These are phyloP conservation scores for Nasonia oneida DNA, from an alignment of 2,888 invertebrate species.

Conservation along the genomic window DNA sequence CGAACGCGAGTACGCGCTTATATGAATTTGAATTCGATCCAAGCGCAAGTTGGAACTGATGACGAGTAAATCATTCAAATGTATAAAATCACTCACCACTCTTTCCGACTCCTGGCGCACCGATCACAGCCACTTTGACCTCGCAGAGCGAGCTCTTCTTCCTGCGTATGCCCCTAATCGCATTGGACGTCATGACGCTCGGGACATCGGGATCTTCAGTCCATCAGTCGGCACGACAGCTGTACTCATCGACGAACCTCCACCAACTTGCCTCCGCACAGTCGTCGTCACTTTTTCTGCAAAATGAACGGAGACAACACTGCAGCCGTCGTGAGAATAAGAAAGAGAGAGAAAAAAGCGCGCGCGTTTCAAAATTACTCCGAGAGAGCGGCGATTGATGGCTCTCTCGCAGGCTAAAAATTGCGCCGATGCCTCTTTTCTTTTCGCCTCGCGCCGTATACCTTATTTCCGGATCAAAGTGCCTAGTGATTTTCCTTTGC, in stretches of 20 bases:
- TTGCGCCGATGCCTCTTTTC: slow-evolving; percentile 37
- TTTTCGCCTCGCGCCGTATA: slow-evolving; percentile 20
- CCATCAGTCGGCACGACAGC: not conserved
- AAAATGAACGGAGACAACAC: not conserved
- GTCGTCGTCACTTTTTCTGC: not conserved
- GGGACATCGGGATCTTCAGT: slow-evolving; percentile 66
- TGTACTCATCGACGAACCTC: slow-evolving; percentile 38
- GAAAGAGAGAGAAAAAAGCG: not conserved
- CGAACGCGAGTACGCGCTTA: too few species aligned
- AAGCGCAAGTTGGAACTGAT: not conserved
- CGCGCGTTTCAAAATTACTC: slow-evolving; percentile 31
- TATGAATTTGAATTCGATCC: too few species aligned
- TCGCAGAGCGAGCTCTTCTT: slow-evolving; percentile 94
- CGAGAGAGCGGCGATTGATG: slow-evolving; percentile 6
- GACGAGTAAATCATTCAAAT: too few species aligned
- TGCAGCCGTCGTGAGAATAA: not conserved
- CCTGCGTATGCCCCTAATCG: slow-evolving; percentile 90
- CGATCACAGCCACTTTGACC: slow-evolving; percentile 94
- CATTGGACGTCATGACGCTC: slow-evolving; percentile 80
- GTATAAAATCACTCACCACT: slow-evolving; percentile 85
- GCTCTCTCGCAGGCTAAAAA: slow-evolving; percentile 39
- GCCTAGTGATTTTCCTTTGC: slow-evolving; percentile 48
- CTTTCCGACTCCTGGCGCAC: slow-evolving; percentile 94
- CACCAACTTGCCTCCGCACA: not conserved
- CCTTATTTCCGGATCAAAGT: slow-evolving; percentile 51